These are phyloP conservation scores for Dermatophagoides farinae DNA, from an alignment of 1,140 invertebrate genomes.

Conservation along the genomic window DNA sequence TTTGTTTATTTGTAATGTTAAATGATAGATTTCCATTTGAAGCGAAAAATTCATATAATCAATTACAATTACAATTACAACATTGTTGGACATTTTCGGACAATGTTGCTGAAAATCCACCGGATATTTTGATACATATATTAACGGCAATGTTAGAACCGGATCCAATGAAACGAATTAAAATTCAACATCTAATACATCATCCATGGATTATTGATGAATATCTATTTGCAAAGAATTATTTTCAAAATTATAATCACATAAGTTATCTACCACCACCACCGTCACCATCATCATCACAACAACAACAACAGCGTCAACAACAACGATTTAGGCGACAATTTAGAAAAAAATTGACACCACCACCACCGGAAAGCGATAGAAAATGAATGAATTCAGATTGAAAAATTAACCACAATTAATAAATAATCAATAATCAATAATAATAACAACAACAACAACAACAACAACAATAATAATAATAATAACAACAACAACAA, in stretches of 20 bases:
- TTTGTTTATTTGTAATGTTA: background rate
- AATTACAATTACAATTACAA: background rate
- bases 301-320: too few species aligned
- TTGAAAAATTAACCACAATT: too few species aligned
- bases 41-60: background rate
- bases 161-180: background rate
- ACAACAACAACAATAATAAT: too few species aligned
- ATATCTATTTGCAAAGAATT: background rate
- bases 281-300: too few species aligned
- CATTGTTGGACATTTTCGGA: background rate
- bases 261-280: too few species aligned
- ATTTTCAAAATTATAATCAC: background rate
- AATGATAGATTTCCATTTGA: background rate
- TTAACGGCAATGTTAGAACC: background rate
- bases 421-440: too few species aligned
- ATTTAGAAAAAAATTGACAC: too few species aligned
- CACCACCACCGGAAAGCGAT: too few species aligned
- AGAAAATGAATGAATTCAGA: too few species aligned
- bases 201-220: background rate
- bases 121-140: background rate
- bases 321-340: too few species aligned
- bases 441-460: too few species aligned
- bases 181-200: background rate
- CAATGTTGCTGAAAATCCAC: background rate
- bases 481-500: too few species aligned